Evolutionary conservation across 2,888 invertebrate species (phyloP), one percentile per base, ranked within the genome.

Genomic region (Caenorhabditis macrosperma): DNA sequence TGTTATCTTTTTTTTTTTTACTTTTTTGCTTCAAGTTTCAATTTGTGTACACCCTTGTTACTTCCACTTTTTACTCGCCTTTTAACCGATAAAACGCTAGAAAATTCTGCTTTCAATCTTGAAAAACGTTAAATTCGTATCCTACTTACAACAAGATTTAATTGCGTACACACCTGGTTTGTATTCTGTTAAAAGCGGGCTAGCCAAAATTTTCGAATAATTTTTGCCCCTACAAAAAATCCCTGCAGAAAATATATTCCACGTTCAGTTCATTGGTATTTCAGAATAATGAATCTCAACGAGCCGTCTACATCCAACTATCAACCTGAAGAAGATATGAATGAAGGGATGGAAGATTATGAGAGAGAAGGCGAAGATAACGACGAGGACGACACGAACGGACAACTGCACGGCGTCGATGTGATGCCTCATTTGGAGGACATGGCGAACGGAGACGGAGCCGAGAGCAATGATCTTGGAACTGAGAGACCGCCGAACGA

Each of bases 261-360:
- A n/a, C n/a, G n/a, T n/a, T n/a, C n/a, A n/a, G n/a, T n/a, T n/a
- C n/a, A n/a, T n/a, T n/a, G n/a, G n/a, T n/a, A n/a, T n/a, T 54
- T 26, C 9, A 54, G 54, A 12, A 66, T 3, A 12, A 72, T 72
- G 71, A 17, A 63, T 9, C 41, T 30, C 2, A 30, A 50, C 4
- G 22, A 33, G 28, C 76, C 67, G n/a, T 76, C 76, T 2, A 76
- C 76, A 28, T 76, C 76, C 1, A 24, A 35, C 12, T 28, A n/a
- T n/a, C 44, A 30, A n/a, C 52, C 54, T 2, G 46, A 61, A 26
- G 64, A 57, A 20, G 41, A 66, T 50, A 20, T 41, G 1, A 30
- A 66, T 22, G 28, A 64, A 9, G 52, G 26, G 28, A 35, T 24
- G 33, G 38, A 24, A 3, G 15, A 26, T 30, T 24, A 9, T 44